Evolutionary conservation across 1,140 invertebrate genomes (phyloP), one percentile per base, ranked within the genome.

Genomic region (Eupeodes corollae): DNA sequence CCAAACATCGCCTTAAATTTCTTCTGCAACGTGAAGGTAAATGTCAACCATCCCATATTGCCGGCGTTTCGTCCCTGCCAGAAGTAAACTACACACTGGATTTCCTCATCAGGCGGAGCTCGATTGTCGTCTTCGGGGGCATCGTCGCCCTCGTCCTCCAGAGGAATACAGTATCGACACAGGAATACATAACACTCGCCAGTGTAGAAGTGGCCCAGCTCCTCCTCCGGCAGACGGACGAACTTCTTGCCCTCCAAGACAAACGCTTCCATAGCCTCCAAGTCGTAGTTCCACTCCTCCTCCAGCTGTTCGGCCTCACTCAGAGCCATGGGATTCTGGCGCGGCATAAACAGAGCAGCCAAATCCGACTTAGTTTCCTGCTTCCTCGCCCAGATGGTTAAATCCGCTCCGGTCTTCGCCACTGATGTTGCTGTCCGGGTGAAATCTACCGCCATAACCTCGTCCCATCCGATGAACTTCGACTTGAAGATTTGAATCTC

Each of bases 41-140:
- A 99, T 9, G 92, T 98, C 0, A 99, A 76, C 95, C 95, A 99
- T 16, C 95, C 96, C 93, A 98, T 98, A 71, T 99, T 99, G 39
- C 87, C 85, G 3, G 96, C 94, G 61, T 96, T 85, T 52, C 96
- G 73, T 1, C 94, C 93, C 75, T 99, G 96, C 96, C 96, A 99
- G 71, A 99, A 99, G 68, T 99, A 99, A 9, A 98, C 94, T 32
- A 96, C 90, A 73, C 91, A 97, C 60, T 96, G 88, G 55, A 88
- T 91, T 65, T 95, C 88, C 57, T 93, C 90, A 59, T 90, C 86
- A 34, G 78, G 75, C 37, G 78, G 77, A 13, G 52, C 16, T n/a
- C 5, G 53, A 37, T 30, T 46, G 30, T 78, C 76, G 30, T 75
- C 72, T 33, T 84, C 80, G 3, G 77, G 74, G 26, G 76, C 80